phyloP scores from a whole-genome alignment of 2,888 invertebrate genomes.

The Didymodactylos carnosus region DNA sequence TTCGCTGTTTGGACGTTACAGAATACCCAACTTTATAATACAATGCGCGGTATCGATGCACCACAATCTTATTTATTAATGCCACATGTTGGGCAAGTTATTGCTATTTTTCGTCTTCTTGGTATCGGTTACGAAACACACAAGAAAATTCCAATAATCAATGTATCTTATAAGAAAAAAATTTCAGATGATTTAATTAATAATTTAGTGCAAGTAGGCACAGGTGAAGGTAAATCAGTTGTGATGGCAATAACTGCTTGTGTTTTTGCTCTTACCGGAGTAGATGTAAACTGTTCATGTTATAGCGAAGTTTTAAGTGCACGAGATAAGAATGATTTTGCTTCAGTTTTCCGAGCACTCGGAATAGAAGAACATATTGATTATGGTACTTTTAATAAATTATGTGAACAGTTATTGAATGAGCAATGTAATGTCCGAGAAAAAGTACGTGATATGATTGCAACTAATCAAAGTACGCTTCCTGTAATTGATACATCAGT shows the following conservation, averaged over 20 bases:
- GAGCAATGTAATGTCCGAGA: too few relatives aligned
- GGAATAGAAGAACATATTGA: background rate
- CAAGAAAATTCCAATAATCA: background rate
- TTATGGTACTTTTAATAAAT: background rate
- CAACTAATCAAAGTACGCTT: too few relatives aligned
- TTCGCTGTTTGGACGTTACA: background rate
- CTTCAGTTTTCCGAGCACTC: background rate
- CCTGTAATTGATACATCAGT: too few relatives aligned
- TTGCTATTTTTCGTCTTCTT: background rate
- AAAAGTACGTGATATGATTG: too few relatives aligned
- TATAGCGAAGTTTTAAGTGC: background rate
- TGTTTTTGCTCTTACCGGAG: background rate
- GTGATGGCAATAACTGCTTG: background rate
- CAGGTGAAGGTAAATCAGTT: slow-evolving; percentile 3
- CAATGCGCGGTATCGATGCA: background rate
- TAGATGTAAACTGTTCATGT: background rate
- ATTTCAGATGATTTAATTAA: background rate
- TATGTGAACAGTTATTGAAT: background rate
- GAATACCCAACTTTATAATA: background rate
- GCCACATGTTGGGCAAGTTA: background rate
- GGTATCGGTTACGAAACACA: background rate
- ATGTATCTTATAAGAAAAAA: background rate
- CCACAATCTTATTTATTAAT: background rate
- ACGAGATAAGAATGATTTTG: background rate
- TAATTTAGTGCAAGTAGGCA: background rate